Evolutionary conservation across 2,113 vertebrate species (phyloP), one percentile per base, ranked within the genome.

Genomic region (Nanorana parkeri): DNA sequence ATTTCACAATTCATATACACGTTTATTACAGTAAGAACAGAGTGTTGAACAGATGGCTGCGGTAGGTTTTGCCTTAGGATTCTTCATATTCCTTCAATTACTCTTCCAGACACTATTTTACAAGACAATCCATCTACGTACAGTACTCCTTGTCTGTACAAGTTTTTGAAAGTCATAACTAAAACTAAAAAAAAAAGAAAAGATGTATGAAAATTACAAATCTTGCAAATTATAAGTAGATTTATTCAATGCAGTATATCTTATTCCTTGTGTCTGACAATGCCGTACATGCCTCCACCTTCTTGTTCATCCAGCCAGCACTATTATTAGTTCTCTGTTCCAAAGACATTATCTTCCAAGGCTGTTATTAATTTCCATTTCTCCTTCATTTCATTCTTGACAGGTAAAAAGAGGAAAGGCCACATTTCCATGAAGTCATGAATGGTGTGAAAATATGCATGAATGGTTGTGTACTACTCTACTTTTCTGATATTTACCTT

Each of bases 11-110:
- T 77, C 41, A 77, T 77, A 56, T 77, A 61, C 21, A 77, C 20
- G 32, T 77, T 23, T 64, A 23, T 47, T 47, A 41, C 36, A 19
- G 41, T 64, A 77, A 77, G 74, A 21, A 64, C 51, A 64, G 16
- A 63, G 41, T 54, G 13, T 47, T 47, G 29, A 76, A 63, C 72
- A 76, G 73, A 77, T 77, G 74, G 60, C 74, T 77, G 16, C 23
- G 23, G 10, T 64, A 61, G 56, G 73, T 65, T 65, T 52, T 21
- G 64, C 74, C 41, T 65, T 77, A 65, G 60, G 74, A 77, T 77
- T 36, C 19, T 16, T 75, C 61, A 28, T 56, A 61, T 41, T 17
- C 32, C 41, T 64, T 77, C 74, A 77, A 47, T 65, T 56, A 71
- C 41, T 72, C 28, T 55, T 72, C 55, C 47, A 72, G 69, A 72